Conservation (phyloP, 2,888 invertebrate genomes). For the Euproctis similis region DNA sequence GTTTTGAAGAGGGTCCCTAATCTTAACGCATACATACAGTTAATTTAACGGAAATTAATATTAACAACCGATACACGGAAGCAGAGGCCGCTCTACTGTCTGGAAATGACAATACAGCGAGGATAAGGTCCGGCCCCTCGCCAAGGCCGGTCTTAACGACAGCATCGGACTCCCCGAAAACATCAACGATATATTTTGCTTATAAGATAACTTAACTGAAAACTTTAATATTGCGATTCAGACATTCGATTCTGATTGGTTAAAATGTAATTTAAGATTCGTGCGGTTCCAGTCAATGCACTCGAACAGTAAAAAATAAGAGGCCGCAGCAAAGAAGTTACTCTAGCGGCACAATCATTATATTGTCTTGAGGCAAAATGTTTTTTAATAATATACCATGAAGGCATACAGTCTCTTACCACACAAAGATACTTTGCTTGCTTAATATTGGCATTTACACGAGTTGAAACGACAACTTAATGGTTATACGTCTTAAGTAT, state of each 20-base stretch:
- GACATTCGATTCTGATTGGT: constrained; percentile 44
- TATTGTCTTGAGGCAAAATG: constrained; percentile 7
- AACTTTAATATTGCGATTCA: constrained; percentile 53
- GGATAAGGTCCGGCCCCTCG: constrained; percentile 71
- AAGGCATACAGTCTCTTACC: no score
- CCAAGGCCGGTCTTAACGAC: constrained; percentile 67
- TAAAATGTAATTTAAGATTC: constrained; percentile 33
- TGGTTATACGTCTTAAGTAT: no score
- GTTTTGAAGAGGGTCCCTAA: constrained; percentile 72
- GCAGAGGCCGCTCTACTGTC: constrained; percentile 68
- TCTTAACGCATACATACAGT: constrained; percentile 76
- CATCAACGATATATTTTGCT: constrained; percentile 1
- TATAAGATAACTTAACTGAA: constrained; percentile 34
- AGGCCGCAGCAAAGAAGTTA: constrained; percentile 20
- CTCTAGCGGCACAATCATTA: constrained; percentile 23
- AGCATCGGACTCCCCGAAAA: constrained; percentile 66
- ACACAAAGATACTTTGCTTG: no score
- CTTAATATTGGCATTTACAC: no score
- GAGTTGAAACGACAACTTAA: no score
- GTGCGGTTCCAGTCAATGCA: constrained; percentile 61
- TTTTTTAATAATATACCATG: constrained; percentile 8
- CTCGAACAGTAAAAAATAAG: constrained; percentile 43
- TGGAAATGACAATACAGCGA: constrained; percentile 52
- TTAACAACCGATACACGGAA: constrained; percentile 74
- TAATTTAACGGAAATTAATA: constrained; percentile 70